These are phyloP conservation scores for Drosophila picticornis DNA, from an alignment of 2,888 invertebrate species.

Conservation along the genomic window DNA sequence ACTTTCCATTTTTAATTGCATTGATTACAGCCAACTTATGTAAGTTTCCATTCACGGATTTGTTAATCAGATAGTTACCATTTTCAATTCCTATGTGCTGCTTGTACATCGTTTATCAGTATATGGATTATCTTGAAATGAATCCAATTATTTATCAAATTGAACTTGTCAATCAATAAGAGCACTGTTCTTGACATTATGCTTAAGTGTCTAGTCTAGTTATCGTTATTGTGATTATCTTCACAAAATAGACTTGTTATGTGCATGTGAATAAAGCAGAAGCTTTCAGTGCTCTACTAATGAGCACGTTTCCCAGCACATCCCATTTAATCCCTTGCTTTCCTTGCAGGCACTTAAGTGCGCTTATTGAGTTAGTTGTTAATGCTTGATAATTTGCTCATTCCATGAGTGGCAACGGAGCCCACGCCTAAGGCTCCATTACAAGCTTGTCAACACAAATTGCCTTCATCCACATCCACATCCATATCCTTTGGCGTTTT, in stretches of 20 bases:
- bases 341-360: slow-evolving; percentile 40
- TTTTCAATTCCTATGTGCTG: not conserved
- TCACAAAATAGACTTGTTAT: not conserved
- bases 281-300: slow-evolving; percentile 1
- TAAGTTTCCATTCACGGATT: not conserved
- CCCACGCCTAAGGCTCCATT: not conserved
- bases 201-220: not conserved
- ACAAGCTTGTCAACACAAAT: not conserved
- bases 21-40: too few species aligned
- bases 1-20: not conserved
- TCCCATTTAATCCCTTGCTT: slow-evolving; percentile 11
- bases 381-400: slow-evolving; percentile 30
- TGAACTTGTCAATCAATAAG: not conserved
- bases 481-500: not conserved
- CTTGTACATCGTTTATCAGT: not conserved
- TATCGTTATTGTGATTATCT: not conserved
- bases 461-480: not conserved
- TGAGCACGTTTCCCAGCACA: slow-evolving; percentile 15
- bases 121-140: not conserved
- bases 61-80: not conserved
- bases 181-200: not conserved
- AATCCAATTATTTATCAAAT: not conserved
- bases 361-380: slow-evolving; percentile 42
- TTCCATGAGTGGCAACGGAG: not conserved
- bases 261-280: not conserved